Percentiles rank a stretch among this genome's conserved stretches.
These are phyloP conservation scores for Cydia pomonella DNA, from an alignment of 1,140 invertebrate genomes.

Conservation along the genomic window DNA sequence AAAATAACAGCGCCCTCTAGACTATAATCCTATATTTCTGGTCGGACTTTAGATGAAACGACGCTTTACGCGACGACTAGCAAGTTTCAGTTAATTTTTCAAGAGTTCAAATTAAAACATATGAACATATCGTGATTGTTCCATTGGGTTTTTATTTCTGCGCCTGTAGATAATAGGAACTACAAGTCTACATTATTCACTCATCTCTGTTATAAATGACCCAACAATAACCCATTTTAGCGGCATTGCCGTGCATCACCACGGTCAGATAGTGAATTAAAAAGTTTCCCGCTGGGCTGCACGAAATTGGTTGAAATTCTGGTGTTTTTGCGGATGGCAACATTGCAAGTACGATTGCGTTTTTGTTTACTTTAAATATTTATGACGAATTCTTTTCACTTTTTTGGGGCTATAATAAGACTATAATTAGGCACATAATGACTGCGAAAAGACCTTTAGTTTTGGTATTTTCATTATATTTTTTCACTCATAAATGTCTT, in stretches of 20 bases:
- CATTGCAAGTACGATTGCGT: not conserved
- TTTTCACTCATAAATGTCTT: not conserved
- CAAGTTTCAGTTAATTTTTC: too few species aligned
- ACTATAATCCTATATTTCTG: too few species aligned
- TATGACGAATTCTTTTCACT: not conserved
- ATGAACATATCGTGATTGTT: too few species aligned
- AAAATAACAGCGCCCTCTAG: too few species aligned
- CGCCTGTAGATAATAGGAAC: not conserved
- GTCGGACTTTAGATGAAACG: too few species aligned
- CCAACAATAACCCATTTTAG: conserved; percentile 10
- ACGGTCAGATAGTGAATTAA: conserved; percentile 19
- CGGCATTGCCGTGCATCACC: conserved; percentile 27
- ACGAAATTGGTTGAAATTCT: conserved; percentile 17
- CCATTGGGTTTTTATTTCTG: too few species aligned
- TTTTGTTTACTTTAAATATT: conserved; percentile 7
- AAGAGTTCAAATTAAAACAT: too few species aligned
- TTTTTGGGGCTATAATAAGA: not conserved
- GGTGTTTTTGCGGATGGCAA: conserved; percentile 3
- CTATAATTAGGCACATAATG: not conserved
- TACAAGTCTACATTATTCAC: not conserved
- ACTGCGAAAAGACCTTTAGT: not conserved
- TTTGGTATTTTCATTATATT: not conserved
- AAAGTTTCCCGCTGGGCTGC: conserved; percentile 15
- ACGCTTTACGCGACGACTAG: too few species aligned
- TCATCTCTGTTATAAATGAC: not conserved